Evolutionary conservation across 2,888 invertebrate genomes (phyloP).

Genomic region (Tenthredo notha): DNA sequence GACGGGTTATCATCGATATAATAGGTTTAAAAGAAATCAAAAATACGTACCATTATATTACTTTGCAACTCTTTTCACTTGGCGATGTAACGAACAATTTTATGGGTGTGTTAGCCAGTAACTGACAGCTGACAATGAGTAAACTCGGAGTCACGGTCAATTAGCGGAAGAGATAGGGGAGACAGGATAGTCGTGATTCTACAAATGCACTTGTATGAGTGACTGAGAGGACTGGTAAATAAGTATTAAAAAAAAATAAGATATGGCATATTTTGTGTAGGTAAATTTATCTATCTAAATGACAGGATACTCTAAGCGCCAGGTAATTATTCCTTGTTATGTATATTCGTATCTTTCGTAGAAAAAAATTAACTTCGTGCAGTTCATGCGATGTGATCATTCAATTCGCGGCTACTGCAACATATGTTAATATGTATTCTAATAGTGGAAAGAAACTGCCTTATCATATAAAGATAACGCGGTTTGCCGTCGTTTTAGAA

Average conservation of each 20-base stretch:
- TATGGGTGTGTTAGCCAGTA: slow-evolving; percentile 28
- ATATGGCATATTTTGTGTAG: not conserved
- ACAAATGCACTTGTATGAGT: not conserved
- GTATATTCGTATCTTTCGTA: not conserved
- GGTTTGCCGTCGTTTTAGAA: not conserved
- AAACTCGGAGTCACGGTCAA: slow-evolving; percentile 22
- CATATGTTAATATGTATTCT: not conserved
- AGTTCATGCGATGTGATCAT: not conserved
- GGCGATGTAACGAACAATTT: not conserved
- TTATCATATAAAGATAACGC: not conserved
- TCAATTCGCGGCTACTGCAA: not conserved
- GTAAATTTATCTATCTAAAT: not conserved
- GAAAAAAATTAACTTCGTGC: not conserved
- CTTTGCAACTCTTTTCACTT: not conserved
- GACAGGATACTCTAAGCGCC: not conserved
- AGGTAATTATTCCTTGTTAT: not conserved
- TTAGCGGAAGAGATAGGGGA: slow-evolving; percentile 15
- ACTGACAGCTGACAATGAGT: slow-evolving; percentile 50
- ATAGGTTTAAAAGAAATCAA: not conserved
- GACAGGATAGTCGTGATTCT: not conserved
- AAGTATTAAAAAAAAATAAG: not conserved
- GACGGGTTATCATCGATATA: not conserved
- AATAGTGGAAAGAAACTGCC: not conserved
- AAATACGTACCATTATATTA: slow-evolving; percentile 3
- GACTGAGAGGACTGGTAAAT: not conserved